Evolutionary conservation across 2,888 invertebrate species (phyloP).

Genomic region (Fabriciana adippe): DNA sequence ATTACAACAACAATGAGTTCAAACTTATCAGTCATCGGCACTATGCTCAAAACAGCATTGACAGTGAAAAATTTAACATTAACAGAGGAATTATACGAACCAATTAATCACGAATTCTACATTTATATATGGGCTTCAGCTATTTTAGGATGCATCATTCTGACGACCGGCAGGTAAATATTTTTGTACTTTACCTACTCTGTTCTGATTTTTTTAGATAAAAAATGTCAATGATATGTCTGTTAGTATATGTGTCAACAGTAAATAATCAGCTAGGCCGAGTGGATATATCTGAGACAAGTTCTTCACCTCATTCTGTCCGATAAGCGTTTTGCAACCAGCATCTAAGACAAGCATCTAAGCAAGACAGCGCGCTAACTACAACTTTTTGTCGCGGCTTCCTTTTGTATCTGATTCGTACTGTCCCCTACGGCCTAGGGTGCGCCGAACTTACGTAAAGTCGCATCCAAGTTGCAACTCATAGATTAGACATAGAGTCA

Average conservation of each 20-base stretch:
- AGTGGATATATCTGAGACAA: background rate
- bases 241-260: constrained; percentile 1
- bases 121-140: constrained; percentile 83
- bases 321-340: background rate
- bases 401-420: too few species aligned
- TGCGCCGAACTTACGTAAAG: too few species aligned
- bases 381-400: too few species aligned
- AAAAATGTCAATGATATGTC: constrained; percentile 4
- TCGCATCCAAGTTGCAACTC: too few species aligned
- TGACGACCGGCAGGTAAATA: constrained; percentile 79
- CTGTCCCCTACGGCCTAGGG: too few species aligned
- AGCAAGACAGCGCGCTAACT: too few species aligned
- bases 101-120: constrained; percentile 59
- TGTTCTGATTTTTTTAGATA: background rate
- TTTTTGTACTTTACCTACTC: background rate
- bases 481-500: too few species aligned
- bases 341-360: too few species aligned
- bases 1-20: constrained; percentile 40
- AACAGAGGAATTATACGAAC: constrained; percentile 38
- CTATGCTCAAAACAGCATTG: constrained; percentile 56
- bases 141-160: constrained; percentile 81
- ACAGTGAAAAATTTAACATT: constrained; percentile 54
- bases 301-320: constrained; percentile 9
- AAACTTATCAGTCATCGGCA: constrained; percentile 58
- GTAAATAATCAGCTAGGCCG: constrained; percentile 3